Evolutionary conservation across 2,888 invertebrate genomes (phyloP), one percentile per base, ranked within the genome.

Genomic region (Hipparchia sbordonii): DNA sequence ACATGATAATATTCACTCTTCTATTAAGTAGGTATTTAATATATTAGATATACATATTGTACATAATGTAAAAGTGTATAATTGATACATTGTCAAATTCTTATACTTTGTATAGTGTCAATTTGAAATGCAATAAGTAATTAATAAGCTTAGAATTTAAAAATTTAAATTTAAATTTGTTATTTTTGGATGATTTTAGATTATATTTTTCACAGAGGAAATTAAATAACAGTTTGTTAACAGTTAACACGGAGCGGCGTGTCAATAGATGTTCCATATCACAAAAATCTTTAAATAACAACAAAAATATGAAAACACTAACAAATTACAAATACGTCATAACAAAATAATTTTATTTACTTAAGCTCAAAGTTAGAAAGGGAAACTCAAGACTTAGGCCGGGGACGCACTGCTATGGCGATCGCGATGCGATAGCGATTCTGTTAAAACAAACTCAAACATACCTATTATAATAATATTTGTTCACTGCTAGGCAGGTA

Each of bases 1-100:
- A 88, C 81, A 82, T 81, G 78, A 83, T 86, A 88, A 88, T 84
- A 86, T 85, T 83, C 76, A 82, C 77, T 80, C 77, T 77, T 68
- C 60, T 78, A 82, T 80, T 82, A 80, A 80, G 78, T 79, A 77
- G 62, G 81, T 51, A 65, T 65, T 13, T 13, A 2, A 46, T 62
- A 65, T 23, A 54, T n/a, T n/a, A n/a, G 54, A 13, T 56, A 56
- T 13, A 13, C 23, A 7, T 48, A 51, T 51, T 23, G 48, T 48
- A 63, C 8, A 23, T 60, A 60, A 52, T 65, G 65, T 65, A 65
- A 74, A 79, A 75, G 75, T 79, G 79, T 85, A 82, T 52, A 65
- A 52, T 65, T 52, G 33, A 65, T 65, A 65, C 52, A 65, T 65
- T 6, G 65, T 52, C 52, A 65, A 65, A 39, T 65, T 52, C 51